phyloP scores from a whole-genome alignment of 2,888 invertebrate species.

The Drosophila prolongata region DNA sequence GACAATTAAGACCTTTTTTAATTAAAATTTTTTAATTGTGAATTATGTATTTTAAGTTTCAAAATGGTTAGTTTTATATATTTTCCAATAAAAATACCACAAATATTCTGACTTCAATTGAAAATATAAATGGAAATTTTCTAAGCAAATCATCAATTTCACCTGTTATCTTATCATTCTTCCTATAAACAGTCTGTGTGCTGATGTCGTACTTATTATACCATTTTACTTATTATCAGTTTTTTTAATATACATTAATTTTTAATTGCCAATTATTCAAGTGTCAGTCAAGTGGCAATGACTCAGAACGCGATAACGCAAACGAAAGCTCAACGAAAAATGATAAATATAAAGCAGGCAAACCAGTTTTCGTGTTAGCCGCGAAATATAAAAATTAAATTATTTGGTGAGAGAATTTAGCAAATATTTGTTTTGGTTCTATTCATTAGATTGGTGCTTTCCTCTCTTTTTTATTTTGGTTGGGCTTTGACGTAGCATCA shows the following conservation, averaged over 20 bases:
- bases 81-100: neutral
- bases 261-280: slow-evolving; percentile 15
- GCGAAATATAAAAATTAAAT: slow-evolving; percentile 11
- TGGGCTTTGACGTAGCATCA: neutral
- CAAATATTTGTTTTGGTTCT: slow-evolving; percentile 22
- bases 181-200: slow-evolving; percentile 2
- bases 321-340: slow-evolving; percentile 18
- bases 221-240: neutral
- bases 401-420: slow-evolving; percentile 17
- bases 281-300: slow-evolving; percentile 13
- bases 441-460: slow-evolving; percentile 8
- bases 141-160: neutral
- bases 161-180: slow-evolving; percentile 9
- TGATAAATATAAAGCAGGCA: slow-evolving; percentile 19
- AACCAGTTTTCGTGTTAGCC: slow-evolving; percentile 24
- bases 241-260: neutral
- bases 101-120: neutral
- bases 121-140: neutral
- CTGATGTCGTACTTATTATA: neutral
- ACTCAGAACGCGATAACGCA: slow-evolving; percentile 28
- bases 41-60: no score
- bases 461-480: neutral
- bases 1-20: neutral
- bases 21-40: no score
- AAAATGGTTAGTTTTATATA: no score